A percentile compares a stretch with the other conserved stretches of the same genome.
Conservation (phyloP, 2,797 vertebrate genomes). For the Poecile montanus region DNA sequence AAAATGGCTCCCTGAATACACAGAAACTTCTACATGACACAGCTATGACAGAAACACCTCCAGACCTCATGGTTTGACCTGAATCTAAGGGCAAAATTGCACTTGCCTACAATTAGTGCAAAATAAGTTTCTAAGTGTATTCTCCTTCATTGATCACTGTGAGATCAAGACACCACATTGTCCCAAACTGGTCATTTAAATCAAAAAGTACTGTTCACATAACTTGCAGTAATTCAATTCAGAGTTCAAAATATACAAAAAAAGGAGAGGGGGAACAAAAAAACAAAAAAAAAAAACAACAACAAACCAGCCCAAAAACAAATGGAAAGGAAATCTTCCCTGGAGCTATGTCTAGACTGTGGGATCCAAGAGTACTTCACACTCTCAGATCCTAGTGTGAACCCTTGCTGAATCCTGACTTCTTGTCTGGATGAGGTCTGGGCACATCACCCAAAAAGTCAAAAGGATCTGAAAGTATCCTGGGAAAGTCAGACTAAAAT, state of each 20-base stretch:
- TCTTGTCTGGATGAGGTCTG: background rate
- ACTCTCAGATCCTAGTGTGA: background rate
- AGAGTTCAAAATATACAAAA: background rate
- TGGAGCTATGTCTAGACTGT: background rate
- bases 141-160: background rate
- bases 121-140: background rate
- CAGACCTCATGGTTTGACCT: background rate
- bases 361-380: background rate
- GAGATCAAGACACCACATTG: background rate
- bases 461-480: background rate
- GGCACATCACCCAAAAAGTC: background rate
- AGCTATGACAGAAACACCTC: background rate
- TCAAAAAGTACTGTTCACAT: background rate
- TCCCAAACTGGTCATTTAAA: background rate
- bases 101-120: background rate
- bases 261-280: background rate
- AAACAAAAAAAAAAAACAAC: background rate
- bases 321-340: background rate
- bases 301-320: background rate
- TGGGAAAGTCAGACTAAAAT: background rate
- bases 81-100: background rate
- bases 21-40: background rate
- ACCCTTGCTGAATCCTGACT: background rate
- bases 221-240: background rate
- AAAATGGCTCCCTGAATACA: background rate